Base-by-base conservation (phyloP, 2,797 vertebrate genomes). In the Lates japonicus region DNA sequence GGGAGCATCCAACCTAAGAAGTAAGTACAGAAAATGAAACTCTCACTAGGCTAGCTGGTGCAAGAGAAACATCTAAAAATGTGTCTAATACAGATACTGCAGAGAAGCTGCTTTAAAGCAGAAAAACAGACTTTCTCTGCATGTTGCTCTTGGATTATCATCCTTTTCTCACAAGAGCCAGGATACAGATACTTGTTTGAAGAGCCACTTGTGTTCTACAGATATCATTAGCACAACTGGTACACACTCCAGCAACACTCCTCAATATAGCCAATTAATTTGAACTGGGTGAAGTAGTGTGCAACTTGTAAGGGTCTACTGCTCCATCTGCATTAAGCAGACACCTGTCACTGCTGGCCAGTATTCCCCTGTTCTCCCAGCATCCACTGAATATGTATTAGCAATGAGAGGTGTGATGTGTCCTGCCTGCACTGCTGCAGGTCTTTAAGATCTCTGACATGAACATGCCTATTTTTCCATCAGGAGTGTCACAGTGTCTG, bases 1-100 rank as follows among this genome's bases (percentile, higher is more conserved):
- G 78, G 95, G 95, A 76, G 87, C 94, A 17, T 96, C 96, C 81
- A 97, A 95, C 93, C 95, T 98, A 42, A 95, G 96, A 92, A 97
- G 98, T 99, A 89, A 98, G 98, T 97, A 73, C 80, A 58, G 13
- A 8, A 48, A 7, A 13, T 1, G 8, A 49, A 42, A 31, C 31
- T 20, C 8, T 33, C 12, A 20, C 14, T 14, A 1, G 39, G 1
- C 52, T 2, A 19, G 5, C 31, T 55, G 33, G 29, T 44, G 41
- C 33, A 51, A 44, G 55, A 35, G 12, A 55, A 69, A 73, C 2
- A 0, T 6, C 41, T 8, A 19, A 20, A 55, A 19, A 44, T 41
- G 4, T 54, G 10, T 35, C 25, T 3, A 58, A 2, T 17, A 25
- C 35, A 65, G 22, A 48, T n/a, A 14, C 60, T 17, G 14, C 37